Base-by-base conservation (phyloP, 2,888 invertebrate species). In the Nezara viridula region DNA sequence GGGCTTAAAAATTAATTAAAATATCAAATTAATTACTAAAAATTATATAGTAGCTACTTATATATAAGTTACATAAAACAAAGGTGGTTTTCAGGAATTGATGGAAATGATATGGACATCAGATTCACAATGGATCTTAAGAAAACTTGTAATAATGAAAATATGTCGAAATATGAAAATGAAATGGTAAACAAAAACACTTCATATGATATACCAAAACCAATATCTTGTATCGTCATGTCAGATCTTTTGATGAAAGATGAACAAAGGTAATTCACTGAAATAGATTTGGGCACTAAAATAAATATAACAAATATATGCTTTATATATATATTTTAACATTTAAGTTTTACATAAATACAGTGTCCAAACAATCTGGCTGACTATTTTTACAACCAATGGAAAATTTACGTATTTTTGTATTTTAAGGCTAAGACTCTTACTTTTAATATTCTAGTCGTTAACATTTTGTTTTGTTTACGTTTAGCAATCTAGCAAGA, bases 151-250 rank as follows among this genome's bases (percentile, higher is more conserved):
- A 88, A 90, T 10, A 40, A 47, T 37, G 86, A 81, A 37, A 55
- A 55, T 40, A 81, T n/a, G n/a, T 89, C 44, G 49, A 86, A 66
- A 77, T 89, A 90, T 37, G 89, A 90, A 86, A 89, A 89, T 86
- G 86, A 90, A 52, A 81, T 85, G 40, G 88, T 90, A 9, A 77
- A 86, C 47, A 89, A 89, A 32, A 89, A 89, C 60, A 89, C 89
- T 16, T 87, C 90, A 14, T 90, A 90, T 73, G 90, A 90, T 86
- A 87, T 73, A 12, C 90, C 90, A 44, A 88, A 88, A 52, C 88
- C 88, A n/a, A 55, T 85, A 50, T 50, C 81, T 1, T 85, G 50
- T 32, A 85, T 88, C 10, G 44, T 88, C 40, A 81, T 88, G 85
- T 88, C 88, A 40, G 88, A 88, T 85, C 77, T 88, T 32, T 24